Base-by-base conservation (phyloP, 2,113 vertebrate species). In the Nematolebias whitei region DNA sequence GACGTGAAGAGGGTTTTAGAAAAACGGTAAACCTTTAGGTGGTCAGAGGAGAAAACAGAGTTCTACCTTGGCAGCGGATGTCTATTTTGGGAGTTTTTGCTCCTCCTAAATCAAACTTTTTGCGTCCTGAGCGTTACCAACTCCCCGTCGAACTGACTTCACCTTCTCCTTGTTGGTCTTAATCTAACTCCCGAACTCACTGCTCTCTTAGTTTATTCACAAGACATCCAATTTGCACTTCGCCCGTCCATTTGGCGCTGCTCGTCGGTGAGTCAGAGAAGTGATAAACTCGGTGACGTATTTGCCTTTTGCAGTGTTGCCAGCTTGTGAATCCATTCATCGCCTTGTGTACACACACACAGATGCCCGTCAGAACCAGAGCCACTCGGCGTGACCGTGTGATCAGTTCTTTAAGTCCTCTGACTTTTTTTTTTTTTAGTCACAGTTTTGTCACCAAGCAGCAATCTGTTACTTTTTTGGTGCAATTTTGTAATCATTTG, bases 211-310 rank as follows among this genome's bases (percentile, higher is more conserved):
- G 67, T 51, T 65, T 72, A 68, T 79, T 81, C 76, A 76, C 78
- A 75, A 83, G 77, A 62, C 63, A 59, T 63, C 39, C 68, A 24
- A 65, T 80, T 84, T 75, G 29, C 70, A 67, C 72, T 54, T 63
- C 63, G 12, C 49, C 61, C 48, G 53, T 75, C 68, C 71, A 81
- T 85, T 84, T 86, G 78, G 84, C 75, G 12, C 59, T n/a, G 14
- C 50, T 44, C 16, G n/a, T 32, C 24, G 2, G 22, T 83, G 85
- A 89, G 18, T 89, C 85, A 87, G 40, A 11, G 41, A 40, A 83
- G 79, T 71, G 84, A 76, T 49, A 74, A 85, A 71, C 49, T 39
- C 43, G 19, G 40, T 90, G 89, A 89, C 89, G 87, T 83, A 86
- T 79, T 88, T 88, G 84, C 64, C 62, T 86, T 78, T 80, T 68